A percentile compares a stretch with the other conserved stretches of the same genome.
Conservation (phyloP, 2,113 vertebrate species). For the Cettia cetti region DNA sequence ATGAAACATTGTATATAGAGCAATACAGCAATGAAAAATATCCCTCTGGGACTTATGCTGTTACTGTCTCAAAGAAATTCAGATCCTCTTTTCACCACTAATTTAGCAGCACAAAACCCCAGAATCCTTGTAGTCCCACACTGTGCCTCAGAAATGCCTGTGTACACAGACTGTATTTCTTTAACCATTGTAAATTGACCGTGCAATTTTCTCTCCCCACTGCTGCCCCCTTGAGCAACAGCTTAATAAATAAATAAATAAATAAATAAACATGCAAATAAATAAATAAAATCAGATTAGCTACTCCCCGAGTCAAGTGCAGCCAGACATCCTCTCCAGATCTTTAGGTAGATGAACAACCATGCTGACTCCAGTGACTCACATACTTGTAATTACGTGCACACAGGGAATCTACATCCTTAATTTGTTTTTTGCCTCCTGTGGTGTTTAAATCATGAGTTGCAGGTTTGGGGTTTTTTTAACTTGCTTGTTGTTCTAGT, state of each 20-base stretch:
- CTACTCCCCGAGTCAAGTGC: not conserved
- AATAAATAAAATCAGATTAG: not conserved
- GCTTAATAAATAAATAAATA: not conserved
- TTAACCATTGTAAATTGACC: slow-evolving; percentile 55
- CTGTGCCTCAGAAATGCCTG: slow-evolving; percentile 10
- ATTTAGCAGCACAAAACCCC: slow-evolving; percentile 12
- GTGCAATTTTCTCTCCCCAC: slow-evolving; percentile 49
- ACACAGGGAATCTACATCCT: slow-evolving; percentile 57
- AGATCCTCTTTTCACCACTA: slow-evolving; percentile 3
- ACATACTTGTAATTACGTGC: slow-evolving; percentile 63
- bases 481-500: slow-evolving; percentile 59
- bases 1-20: slow-evolving; percentile 5
- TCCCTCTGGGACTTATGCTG: not conserved
- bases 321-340: slow-evolving; percentile 43
- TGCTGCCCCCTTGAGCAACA: slow-evolving; percentile 21
- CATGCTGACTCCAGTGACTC: slow-evolving; percentile 50
- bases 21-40: not conserved
- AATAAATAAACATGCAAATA: not conserved
- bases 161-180: not conserved
- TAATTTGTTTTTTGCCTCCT: slow-evolving; percentile 71
- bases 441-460: slow-evolving; percentile 66
- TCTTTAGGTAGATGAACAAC: slow-evolving; percentile 64
- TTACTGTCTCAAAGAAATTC: slow-evolving; percentile 37
- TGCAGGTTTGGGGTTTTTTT: not conserved
- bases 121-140: slow-evolving; percentile 53